Base-by-base conservation (phyloP, 1,140 invertebrate genomes). In the Drosophila hydei region DNA sequence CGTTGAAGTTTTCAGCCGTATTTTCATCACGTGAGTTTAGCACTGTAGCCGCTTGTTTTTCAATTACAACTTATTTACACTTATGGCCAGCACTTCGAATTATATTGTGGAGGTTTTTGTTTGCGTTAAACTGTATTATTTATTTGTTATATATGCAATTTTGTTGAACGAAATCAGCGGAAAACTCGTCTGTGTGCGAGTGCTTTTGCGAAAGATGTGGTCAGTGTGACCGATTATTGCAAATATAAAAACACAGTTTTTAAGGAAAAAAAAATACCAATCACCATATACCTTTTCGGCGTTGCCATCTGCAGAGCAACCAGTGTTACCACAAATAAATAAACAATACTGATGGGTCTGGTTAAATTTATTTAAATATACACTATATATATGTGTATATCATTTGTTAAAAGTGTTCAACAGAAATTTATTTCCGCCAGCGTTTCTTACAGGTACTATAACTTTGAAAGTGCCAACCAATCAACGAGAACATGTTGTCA, bases 1-100 rank as follows among this genome's bases (percentile, higher is more conserved):
- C 55, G 75, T 61, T 48, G 55, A 69, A 61, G n/a, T 87, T 81
- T 80, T 87, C 63, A 81, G 67, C 47, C 83, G 83, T 63, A 88
- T 79, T 89, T 83, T 88, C 72, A 89, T 88, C 84, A 89, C 84
- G 72, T 79, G 79, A 74, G 71, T 73, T 73, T 43, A 5, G 25
- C 64, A 59, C 78, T 67, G 61, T 12, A 16, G 16, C 48, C 36
- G 54, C 50, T 6, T 12, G 30, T 19, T 60, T 68, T 36, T 6
- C 11, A 36, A 18, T 5, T 23, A 36, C 50, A 62, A 61, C 6
- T 23, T 67, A 69, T 69, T 74, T 50, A 51, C 11, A 65, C 33
- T 38, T 48, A 45, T 69, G 56, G 21, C 62, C 63, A 60, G 78
- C 67, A 64, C 47, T 59, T 50, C 62, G 3, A 33, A 52, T 58